Percentiles rank a stretch among this genome's conserved stretches.
phyloP scores from a whole-genome alignment of 2,888 invertebrate genomes.

The Pterostichus niger region DNA sequence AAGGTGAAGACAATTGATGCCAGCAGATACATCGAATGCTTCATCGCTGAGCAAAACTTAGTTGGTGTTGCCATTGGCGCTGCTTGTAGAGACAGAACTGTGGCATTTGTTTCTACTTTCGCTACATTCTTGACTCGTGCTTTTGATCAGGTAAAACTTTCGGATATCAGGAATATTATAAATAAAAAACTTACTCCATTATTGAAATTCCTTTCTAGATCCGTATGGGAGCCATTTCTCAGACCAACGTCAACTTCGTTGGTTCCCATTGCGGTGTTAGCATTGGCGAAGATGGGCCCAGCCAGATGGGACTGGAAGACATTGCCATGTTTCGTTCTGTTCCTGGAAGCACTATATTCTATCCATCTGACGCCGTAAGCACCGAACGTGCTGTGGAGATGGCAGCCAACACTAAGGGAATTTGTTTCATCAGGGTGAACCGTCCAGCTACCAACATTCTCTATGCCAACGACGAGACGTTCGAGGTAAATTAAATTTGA shows the following conservation, averaged over 20 bases:
- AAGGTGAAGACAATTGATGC: conserved; percentile 89
- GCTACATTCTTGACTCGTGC: conserved; percentile 98
- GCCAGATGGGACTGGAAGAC: conserved; percentile 99
- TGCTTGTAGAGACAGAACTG: conserved; percentile 93
- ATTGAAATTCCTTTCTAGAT: conserved; percentile 80
- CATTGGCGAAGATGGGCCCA: conserved; percentile 99
- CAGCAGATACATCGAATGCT: conserved; percentile 95
- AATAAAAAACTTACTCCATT: conserved; percentile 22
- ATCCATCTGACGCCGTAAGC: conserved; percentile 95
- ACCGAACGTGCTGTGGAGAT: conserved; percentile 96
- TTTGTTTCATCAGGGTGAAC: conserved; percentile 97
- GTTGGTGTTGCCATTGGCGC: conserved; percentile 97
- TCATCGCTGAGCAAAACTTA: conserved; percentile 99
- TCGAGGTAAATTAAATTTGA: conserved; percentile 80
- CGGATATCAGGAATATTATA: too few species aligned
- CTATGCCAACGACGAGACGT: conserved; percentile 90
- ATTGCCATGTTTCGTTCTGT: conserved; percentile 96
- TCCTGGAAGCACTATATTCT: conserved; percentile 89
- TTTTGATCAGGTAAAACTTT: conserved; percentile 89
- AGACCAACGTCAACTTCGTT: conserved; percentile 97
- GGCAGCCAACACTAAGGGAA: conserved; percentile 95
- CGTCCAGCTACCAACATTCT: conserved; percentile 93
- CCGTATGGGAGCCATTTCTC: conserved; percentile 99
- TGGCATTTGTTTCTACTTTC: conserved; percentile 98
- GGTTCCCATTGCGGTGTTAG: conserved; percentile 99